Percentiles rank a stretch among this genome's conserved stretches.
Conservation (phyloP, 2,113 vertebrate genomes). For the Hylia prasina region DNA sequence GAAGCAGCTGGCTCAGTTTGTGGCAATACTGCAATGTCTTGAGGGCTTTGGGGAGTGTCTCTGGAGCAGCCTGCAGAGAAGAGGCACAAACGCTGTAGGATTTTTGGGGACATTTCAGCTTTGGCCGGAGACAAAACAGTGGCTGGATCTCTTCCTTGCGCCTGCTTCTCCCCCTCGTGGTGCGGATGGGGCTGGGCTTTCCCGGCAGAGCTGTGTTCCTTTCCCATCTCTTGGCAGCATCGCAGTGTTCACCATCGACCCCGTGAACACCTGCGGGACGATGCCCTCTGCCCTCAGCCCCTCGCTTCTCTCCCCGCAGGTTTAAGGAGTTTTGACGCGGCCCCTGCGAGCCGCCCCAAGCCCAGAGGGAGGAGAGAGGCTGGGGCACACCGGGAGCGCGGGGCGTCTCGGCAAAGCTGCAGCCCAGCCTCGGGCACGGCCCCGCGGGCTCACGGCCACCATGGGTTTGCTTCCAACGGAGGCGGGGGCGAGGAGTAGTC, state of each 20-base stretch:
- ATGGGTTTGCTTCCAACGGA: accelerated
- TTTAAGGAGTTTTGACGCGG: not conserved
- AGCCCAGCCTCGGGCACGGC: not conserved
- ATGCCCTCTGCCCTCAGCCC: accelerated
- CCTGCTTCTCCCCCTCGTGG: not conserved
- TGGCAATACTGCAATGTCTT: accelerated
- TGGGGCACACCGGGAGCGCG: not conserved
- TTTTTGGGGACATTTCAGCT: not conserved
- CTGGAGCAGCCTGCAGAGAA: not conserved
- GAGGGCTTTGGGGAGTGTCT: not conserved
- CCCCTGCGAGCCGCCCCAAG: not conserved
- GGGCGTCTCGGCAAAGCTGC: not conserved
- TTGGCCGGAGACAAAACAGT: not conserved
- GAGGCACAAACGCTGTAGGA: accelerated
- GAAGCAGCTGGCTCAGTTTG: not conserved
- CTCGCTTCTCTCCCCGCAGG: conserved; percentile 12
- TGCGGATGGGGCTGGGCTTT: not conserved
- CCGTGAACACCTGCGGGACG: accelerated
- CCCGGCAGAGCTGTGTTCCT: not conserved
- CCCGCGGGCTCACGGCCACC: not conserved
- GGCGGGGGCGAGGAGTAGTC: not conserved
- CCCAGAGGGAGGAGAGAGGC: not conserved
- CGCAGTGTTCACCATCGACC: accelerated
- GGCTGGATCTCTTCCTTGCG: not conserved
- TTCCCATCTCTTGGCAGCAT: accelerated